A percentile compares a stretch with the other conserved stretches of the same genome.
Conservation (phyloP, 2,888 invertebrate species). For the Drosophila mayaguana region DNA sequence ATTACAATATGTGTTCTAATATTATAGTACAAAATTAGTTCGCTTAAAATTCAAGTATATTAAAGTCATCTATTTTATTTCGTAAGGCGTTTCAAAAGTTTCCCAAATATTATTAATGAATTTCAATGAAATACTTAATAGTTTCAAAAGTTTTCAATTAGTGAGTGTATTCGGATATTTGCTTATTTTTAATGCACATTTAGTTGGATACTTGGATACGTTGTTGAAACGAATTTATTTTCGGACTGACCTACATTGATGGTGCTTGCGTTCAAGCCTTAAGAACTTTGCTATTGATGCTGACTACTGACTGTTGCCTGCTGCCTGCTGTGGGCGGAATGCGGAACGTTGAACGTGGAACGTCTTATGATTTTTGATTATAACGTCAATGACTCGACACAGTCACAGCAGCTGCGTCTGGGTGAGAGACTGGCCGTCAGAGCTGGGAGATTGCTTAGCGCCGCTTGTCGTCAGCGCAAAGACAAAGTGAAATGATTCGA, state of each 20-base stretch:
- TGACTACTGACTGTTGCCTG: slow-evolving; percentile 4
- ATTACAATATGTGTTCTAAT: neutral
- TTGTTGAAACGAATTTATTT: slow-evolving; percentile 61
- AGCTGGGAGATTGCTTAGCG: slow-evolving; percentile 40
- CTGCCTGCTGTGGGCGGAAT: slow-evolving; percentile 7
- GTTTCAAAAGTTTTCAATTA: neutral
- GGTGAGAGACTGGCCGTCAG: slow-evolving; percentile 1
- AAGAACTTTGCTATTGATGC: slow-evolving; percentile 33
- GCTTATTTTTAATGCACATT: slow-evolving; percentile 2
- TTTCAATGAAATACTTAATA: neutral
- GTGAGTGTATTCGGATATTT: slow-evolving; percentile 15
- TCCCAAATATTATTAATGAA: neutral
- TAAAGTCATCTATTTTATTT: neutral
- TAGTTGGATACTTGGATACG: slow-evolving; percentile 49
- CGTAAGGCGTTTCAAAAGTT: neutral
- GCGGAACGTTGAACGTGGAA: slow-evolving; percentile 31
- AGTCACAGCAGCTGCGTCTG: slow-evolving; percentile 48
- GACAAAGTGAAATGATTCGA: slow-evolving; percentile 41
- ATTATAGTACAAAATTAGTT: neutral
- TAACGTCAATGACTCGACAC: slow-evolving; percentile 67
- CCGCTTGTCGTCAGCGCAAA: slow-evolving; percentile 36
- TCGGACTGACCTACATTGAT: slow-evolving; percentile 75
- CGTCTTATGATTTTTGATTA: slow-evolving; percentile 73
- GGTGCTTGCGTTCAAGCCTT: slow-evolving; percentile 42
- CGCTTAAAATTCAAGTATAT: neutral